Percentiles rank a stretch among this genome's conserved stretches.
These are phyloP conservation scores for Karalla daura DNA, from an alignment of 2,797 vertebrate species.

Conservation along the genomic window DNA sequence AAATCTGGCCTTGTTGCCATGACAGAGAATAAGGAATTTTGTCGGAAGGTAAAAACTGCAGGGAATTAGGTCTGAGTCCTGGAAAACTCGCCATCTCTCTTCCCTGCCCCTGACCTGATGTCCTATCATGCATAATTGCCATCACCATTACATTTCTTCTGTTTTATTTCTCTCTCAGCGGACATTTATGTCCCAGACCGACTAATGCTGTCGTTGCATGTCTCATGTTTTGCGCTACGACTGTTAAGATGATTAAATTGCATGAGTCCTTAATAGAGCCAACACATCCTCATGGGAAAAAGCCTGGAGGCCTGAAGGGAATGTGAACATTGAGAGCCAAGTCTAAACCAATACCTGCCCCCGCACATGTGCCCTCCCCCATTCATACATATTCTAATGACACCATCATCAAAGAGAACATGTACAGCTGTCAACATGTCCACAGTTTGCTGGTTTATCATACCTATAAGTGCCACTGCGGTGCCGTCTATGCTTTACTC, in stretches of 20 bases:
- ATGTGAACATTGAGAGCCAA: slow-evolving; percentile 51
- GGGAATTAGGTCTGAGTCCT: slow-evolving; percentile 28
- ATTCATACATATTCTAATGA: slow-evolving; percentile 55
- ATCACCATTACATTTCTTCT: too few species aligned
- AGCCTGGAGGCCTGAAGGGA: slow-evolving; percentile 34
- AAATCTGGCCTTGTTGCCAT: slow-evolving; percentile 37
- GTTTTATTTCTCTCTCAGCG: too few species aligned
- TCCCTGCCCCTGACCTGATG: slow-evolving; percentile 31
- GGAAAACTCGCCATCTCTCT: slow-evolving; percentile 8
- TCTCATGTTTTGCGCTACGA: slow-evolving; percentile 23
- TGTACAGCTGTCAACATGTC: slow-evolving; percentile 36
- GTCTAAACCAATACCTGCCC: slow-evolving; percentile 37
- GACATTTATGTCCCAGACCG: too few species aligned
- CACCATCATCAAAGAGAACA: slow-evolving; percentile 28
- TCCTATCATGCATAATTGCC: slow-evolving; percentile 15
- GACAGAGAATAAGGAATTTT: slow-evolving; percentile 48
- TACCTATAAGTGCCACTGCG: slow-evolving; percentile 16
- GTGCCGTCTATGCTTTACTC: not conserved
- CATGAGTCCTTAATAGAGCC: slow-evolving; percentile 5
- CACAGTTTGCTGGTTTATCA: slow-evolving; percentile 22
- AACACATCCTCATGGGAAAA: slow-evolving; percentile 36
- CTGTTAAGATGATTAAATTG: slow-evolving; percentile 13
- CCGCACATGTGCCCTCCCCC: slow-evolving; percentile 4
- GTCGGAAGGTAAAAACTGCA: slow-evolving; percentile 39
- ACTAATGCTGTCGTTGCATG: slow-evolving; percentile 13